Evolutionary conservation across 2,888 invertebrate species (phyloP).

Genomic region (Pheosia tremula): DNA sequence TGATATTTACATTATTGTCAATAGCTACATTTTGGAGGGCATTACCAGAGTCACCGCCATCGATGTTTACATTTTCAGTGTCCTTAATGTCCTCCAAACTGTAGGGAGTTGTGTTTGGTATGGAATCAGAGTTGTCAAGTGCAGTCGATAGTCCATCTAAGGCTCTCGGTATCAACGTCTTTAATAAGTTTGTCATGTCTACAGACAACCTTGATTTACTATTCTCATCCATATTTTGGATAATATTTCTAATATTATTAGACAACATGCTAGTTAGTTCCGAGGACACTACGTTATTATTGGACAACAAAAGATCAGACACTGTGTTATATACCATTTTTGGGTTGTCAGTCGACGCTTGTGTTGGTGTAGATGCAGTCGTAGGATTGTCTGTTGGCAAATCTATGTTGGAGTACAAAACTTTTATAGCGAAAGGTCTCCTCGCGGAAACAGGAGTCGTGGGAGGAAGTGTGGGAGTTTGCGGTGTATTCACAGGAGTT

Average conservation of each 20-base stretch:
- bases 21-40: conserved; percentile 63
- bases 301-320: conserved; percentile 77
- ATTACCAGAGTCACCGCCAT: conserved; percentile 50
- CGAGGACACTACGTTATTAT: conserved; percentile 77
- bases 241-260: conserved; percentile 76
- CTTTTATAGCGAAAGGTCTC: conserved; percentile 79
- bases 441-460: conserved; percentile 75
- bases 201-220: conserved; percentile 77
- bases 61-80: conserved; percentile 68
- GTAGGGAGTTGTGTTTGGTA: conserved; percentile 76
- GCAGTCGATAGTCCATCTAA: conserved; percentile 64
- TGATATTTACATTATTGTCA: conserved; percentile 67
- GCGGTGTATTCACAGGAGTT: conserved; percentile 63
- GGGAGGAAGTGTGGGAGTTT: conserved; percentile 57
- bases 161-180: conserved; percentile 78
- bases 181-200: conserved; percentile 81
- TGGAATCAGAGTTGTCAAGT: conserved; percentile 63
- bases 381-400: conserved; percentile 69
- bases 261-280: conserved; percentile 83
- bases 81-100: conserved; percentile 79
- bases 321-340: conserved; percentile 80
- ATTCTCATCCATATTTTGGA: conserved; percentile 74
- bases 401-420: conserved; percentile 78
- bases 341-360: conserved; percentile 73
- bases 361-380: conserved; percentile 68